These are phyloP conservation scores for Rhagoletis pomonella DNA, from an alignment of 1,140 invertebrate species.

Conservation along the genomic window DNA sequence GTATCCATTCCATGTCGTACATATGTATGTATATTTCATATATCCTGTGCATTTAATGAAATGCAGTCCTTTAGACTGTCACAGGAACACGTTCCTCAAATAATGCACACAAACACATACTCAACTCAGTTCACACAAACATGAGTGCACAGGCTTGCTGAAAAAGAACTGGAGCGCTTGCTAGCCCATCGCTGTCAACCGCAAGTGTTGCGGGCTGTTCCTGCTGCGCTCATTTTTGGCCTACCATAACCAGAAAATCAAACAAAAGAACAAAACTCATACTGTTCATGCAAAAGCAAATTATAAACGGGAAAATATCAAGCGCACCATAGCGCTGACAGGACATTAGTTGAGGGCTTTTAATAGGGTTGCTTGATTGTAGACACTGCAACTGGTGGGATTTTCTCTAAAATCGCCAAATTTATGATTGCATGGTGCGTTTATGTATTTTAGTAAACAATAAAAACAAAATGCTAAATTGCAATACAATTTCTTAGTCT, in stretches of 20 bases:
- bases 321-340: background rate
- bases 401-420: too few species aligned
- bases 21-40: background rate
- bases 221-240: background rate
- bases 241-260: background rate
- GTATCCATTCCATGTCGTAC: background rate
- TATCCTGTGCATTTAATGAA: background rate
- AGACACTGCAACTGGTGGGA: too few species aligned
- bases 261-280: background rate
- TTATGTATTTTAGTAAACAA: too few species aligned
- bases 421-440: too few species aligned
- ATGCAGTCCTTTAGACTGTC: slow-evolving; percentile 13
- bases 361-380: too few species aligned
- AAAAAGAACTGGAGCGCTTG: background rate
- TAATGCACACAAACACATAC: background rate
- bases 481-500: too few species aligned
- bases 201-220: background rate
- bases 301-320: background rate
- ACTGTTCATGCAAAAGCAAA: background rate
- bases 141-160: background rate
- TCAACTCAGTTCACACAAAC: background rate
- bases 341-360: background rate
- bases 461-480: too few species aligned
- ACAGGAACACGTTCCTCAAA: slow-evolving; percentile 45
- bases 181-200: background rate